phyloP scores from a whole-genome alignment of 92 coral and sea anemone genomes.

The Heteractis magnifica region DNA sequence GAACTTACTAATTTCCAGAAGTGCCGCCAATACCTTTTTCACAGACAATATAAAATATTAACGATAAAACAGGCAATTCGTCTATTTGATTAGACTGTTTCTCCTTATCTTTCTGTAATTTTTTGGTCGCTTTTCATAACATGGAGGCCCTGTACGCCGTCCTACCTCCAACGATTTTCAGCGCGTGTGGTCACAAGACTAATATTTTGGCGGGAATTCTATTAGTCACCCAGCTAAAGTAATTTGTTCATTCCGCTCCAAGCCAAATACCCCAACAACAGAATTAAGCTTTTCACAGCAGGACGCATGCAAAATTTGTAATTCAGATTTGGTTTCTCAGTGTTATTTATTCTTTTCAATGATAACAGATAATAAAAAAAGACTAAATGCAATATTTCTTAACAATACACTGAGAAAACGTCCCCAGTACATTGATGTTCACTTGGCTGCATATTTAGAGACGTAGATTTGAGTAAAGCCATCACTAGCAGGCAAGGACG shows the following conservation, averaged over 20 bases:
- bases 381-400: background rate
- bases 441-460: too few species aligned
- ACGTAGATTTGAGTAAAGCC: too few species aligned
- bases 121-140: background rate
- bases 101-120: background rate
- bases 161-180: background rate
- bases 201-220: background rate
- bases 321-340: background rate
- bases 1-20: too few species aligned
- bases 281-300: background rate
- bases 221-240: background rate
- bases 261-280: background rate
- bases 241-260: background rate
- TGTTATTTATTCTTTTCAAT: background rate
- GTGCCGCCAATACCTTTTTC: background rate
- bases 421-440: background rate
- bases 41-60: too few species aligned
- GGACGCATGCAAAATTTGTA: constrained; percentile 9
- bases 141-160: background rate
- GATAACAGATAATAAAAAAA: background rate
- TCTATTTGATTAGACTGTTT: background rate
- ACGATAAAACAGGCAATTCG: too few species aligned
- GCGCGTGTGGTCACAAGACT: background rate
- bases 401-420: background rate
- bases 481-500: too few species aligned